Conservation (phyloP, 2,113 vertebrate genomes). For the Thalassoma bifasciatum region DNA sequence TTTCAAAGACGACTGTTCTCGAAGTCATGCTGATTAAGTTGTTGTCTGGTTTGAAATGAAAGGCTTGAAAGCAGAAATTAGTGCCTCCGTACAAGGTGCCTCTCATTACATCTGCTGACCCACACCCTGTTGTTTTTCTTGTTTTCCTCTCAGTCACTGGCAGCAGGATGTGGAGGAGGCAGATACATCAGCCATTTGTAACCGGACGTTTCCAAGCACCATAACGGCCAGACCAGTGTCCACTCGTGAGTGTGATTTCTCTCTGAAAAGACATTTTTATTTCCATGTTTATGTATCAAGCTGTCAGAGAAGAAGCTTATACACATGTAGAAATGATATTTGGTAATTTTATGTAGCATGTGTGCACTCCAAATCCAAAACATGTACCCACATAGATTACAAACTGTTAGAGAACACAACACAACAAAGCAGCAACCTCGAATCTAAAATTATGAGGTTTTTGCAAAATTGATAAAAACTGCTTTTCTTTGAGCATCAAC, state of each 20-base stretch:
- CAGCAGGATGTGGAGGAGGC: conserved; percentile 90
- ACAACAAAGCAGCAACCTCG: too few relatives aligned
- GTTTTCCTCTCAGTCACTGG: conserved; percentile 84
- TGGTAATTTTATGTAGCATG: too few relatives aligned
- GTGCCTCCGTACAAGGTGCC: conserved; percentile 18
- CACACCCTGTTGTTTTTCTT: conserved; percentile 42
- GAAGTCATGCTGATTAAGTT: conserved; percentile 21
- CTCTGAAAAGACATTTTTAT: conserved; percentile 22
- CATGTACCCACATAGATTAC: too few relatives aligned
- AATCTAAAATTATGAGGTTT: too few relatives aligned
- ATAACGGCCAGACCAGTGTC: conserved; percentile 64
- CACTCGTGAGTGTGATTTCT: conserved; percentile 76
- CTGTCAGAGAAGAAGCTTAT: conserved; percentile 6
- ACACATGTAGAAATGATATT: too few relatives aligned
- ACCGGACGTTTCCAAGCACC: conserved; percentile 62
- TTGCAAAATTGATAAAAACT: too few relatives aligned
- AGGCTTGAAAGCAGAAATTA: conserved; percentile 17
- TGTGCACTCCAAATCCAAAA: too few relatives aligned
- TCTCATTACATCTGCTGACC: conserved; percentile 42
- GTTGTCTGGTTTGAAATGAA: conserved; percentile 28
- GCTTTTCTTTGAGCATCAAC: too few relatives aligned
- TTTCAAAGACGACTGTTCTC: conserved; percentile 17
- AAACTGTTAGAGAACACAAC: too few relatives aligned
- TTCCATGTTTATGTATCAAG: neutral
- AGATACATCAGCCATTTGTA: conserved; percentile 78